These are phyloP conservation scores for Champsocephalus esox DNA, from an alignment of 2,797 vertebrate genomes.

Conservation along the genomic window DNA sequence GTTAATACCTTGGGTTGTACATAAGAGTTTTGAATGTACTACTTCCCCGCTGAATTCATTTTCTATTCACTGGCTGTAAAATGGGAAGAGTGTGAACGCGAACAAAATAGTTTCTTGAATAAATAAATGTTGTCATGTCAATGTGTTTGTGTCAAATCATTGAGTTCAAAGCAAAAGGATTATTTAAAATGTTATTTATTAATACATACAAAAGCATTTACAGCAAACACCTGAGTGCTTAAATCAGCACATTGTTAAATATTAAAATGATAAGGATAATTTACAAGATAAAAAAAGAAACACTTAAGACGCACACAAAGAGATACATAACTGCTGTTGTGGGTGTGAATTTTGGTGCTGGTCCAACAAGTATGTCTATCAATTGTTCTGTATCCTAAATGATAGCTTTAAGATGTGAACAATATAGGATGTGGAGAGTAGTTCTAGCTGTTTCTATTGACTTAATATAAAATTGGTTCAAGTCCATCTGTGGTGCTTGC, in stretches of 20 bases:
- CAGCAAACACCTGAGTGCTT: slow-evolving; percentile 60
- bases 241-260: slow-evolving; percentile 61
- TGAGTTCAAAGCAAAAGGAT: not conserved
- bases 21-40: slow-evolving; percentile 21
- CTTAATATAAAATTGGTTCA: slow-evolving; percentile 23
- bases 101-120: slow-evolving; percentile 45
- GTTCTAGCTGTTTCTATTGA: slow-evolving; percentile 7
- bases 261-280: slow-evolving; percentile 66
- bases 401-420: slow-evolving; percentile 1
- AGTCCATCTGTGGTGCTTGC: slow-evolving; percentile 16
- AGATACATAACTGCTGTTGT: slow-evolving; percentile 21
- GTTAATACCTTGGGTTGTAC: slow-evolving; percentile 19
- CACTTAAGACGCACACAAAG: slow-evolving; percentile 13
- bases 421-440: slow-evolving; percentile 8
- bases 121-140: slow-evolving; percentile 30
- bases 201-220: slow-evolving; percentile 75
- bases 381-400: slow-evolving; percentile 17
- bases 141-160: slow-evolving; percentile 20
- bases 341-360: slow-evolving; percentile 6
- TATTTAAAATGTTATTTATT: slow-evolving; percentile 82
- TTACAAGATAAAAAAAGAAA: slow-evolving; percentile 42
- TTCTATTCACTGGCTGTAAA: slow-evolving; percentile 39
- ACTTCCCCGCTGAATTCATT: slow-evolving; percentile 1
- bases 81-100: not conserved
- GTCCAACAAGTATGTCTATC: not conserved